Evolutionary conservation across 2,888 invertebrate species (phyloP).

Genomic region (Sthenelais limicola): DNA sequence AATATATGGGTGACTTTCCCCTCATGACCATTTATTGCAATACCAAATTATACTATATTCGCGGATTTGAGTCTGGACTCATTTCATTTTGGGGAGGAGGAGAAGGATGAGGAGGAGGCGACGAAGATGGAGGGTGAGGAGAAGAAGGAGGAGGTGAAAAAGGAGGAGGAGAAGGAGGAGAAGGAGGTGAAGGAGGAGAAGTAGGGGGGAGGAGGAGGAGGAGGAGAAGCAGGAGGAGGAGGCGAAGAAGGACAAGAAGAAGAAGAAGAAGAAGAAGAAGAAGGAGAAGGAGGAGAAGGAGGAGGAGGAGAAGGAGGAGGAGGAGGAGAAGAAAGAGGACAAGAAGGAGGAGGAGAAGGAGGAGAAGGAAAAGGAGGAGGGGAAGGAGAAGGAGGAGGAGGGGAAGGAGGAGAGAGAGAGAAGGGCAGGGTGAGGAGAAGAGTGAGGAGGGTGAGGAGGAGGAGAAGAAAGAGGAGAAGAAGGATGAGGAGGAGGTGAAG

Average conservation of each 20-base stretch:
- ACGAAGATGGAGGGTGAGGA: neutral
- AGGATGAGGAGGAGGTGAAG: too few relatives aligned
- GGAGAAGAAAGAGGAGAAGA: neutral
- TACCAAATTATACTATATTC: too few relatives aligned
- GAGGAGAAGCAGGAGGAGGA: neutral
- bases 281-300: neutral
- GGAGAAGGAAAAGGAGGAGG: neutral
- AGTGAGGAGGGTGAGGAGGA: neutral
- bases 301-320: neutral
- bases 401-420: too few relatives aligned
- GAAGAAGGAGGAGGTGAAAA: neutral
- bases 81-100: too few relatives aligned
- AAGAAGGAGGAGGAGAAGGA: neutral
- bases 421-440: neutral
- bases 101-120: constrained; percentile 3
- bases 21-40: too few relatives aligned
- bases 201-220: neutral
- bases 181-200: neutral
- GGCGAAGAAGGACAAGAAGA: neutral
- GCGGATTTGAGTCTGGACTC: too few relatives aligned
- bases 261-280: neutral
- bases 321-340: neutral
- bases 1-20: too few relatives aligned
- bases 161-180: neutral
- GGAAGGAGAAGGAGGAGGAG: too few relatives aligned